These are phyloP conservation scores for Oreochromis spilurus DNA, from an alignment of 2,113 vertebrate species.

Conservation along the genomic window DNA sequence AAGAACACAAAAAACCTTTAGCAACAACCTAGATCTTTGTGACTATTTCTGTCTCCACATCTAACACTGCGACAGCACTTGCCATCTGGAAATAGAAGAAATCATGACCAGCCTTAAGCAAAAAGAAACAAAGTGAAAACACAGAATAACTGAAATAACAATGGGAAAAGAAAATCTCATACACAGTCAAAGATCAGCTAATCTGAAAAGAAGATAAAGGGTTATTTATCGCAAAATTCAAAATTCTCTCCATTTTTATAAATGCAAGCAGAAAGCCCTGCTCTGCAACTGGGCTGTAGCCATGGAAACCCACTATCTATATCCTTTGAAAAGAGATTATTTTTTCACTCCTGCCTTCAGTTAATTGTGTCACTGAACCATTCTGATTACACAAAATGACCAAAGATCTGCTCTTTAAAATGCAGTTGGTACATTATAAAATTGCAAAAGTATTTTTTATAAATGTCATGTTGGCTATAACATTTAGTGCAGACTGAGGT, in stretches of 20 bases:
- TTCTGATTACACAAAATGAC: conserved; percentile 13
- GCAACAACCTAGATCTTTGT: neutral
- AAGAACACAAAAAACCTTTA: neutral
- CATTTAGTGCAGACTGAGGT: neutral
- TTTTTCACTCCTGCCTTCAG: conserved; percentile 11
- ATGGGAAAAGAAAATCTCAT: neutral
- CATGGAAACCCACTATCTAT: conserved; percentile 53
- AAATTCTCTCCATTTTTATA: conserved; percentile 26
- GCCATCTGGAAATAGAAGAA: neutral
- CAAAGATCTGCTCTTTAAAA: neutral
- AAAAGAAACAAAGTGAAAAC: neutral
- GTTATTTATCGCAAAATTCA: conserved; percentile 19
- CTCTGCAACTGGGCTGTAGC: conserved; percentile 31
- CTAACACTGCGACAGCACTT: neutral
- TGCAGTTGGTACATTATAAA: neutral
- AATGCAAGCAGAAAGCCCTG: conserved; percentile 6
- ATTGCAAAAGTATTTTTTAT: neutral
- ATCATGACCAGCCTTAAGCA: neutral
- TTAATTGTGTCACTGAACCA: conserved; percentile 23
- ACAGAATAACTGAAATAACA: neutral
- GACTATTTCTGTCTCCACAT: neutral
- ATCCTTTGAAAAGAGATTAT: conserved; percentile 10
- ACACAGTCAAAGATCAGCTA: neutral
- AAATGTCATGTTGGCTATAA: neutral
- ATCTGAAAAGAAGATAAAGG: conserved; percentile 9